Base-by-base conservation (phyloP, 2,888 invertebrate genomes). In the Napeogenes inachia region DNA sequence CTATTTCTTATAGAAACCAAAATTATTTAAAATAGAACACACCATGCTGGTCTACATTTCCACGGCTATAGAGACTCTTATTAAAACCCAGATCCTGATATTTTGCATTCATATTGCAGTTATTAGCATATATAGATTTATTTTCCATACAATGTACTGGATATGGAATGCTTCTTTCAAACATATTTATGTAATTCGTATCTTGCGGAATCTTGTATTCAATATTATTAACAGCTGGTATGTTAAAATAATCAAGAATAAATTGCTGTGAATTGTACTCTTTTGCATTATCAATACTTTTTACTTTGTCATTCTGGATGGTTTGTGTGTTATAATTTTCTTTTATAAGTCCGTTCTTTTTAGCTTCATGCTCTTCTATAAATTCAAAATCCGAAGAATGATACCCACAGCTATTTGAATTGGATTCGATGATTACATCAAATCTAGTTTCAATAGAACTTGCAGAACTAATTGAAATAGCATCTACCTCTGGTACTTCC, bases 321-420 rank as follows among this genome's bases (percentile, higher is more conserved):
- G 38, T 30, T 30, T 47, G 13, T 57, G 21, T 13, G 50, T 35
- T 58, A 57, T 65, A 38, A 54, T 1, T 21, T 21, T 54, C 32
- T 5, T 56, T 77, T 73, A 8, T 72, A 65, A 2, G 78, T 70
- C 75, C 76, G 4, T 73, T 68, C 30, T 66, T 65, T 57, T 72
- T 72, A 4, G 87, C 84, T 67, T 87, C 85, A 2, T 70, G 68
- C 75, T 88, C 87, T 2, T 76, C 75, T 53, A 87, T 87, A 60
- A 87, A 85, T 72, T 88, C 87, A 60, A 88, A 89, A 75, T 88
- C 85, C 4, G 86, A 83, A 0, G 87, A 87, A 64, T 81, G 70
- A 57, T 86, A 2, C 80, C 81, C 13, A 68, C 68, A 13, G 50
- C 12, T 50, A 30, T 30, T 42, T 42, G 12, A 10, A 42, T 42